These are phyloP conservation scores for Archaeoteleia sp. DNA, from an alignment of 2,888 invertebrate genomes.

Conservation along the genomic window DNA sequence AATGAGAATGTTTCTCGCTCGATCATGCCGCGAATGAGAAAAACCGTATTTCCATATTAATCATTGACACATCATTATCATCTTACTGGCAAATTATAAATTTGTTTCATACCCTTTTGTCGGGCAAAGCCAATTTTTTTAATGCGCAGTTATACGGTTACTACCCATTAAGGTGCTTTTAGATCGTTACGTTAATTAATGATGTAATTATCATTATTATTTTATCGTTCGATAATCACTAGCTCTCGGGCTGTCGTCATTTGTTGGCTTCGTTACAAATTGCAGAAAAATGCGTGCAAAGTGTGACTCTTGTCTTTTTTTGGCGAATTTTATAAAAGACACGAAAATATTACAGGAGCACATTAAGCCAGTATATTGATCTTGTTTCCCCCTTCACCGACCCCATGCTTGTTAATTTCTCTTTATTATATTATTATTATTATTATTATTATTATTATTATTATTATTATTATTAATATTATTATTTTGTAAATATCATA, in stretches of 20 bases:
- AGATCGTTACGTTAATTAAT: slow-evolving; percentile 51
- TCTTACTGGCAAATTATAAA: no score
- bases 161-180: slow-evolving; percentile 54
- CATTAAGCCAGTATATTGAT: slow-evolving; percentile 29
- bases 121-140: no score
- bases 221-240: slow-evolving; percentile 41
- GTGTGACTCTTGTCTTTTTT: slow-evolving; percentile 26
- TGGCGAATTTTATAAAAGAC: neutral
- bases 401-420: slow-evolving; percentile 50
- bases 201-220: slow-evolving; percentile 51
- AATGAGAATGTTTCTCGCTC: no score
- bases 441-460: slow-evolving; percentile 50
- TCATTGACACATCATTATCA: no score
- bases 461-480: slow-evolving; percentile 49
- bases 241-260: slow-evolving; percentile 36
- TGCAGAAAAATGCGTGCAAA: slow-evolving; percentile 19
- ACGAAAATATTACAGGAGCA: neutral
- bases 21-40: no score
- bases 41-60: no score
- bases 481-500: slow-evolving; percentile 67
- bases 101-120: no score
- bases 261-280: slow-evolving; percentile 35
- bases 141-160: slow-evolving; percentile 39
- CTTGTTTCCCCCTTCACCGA: slow-evolving; percentile 20
- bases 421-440: no score